These are phyloP conservation scores for Biston betularia DNA, from an alignment of 2,888 invertebrate species.

Conservation along the genomic window DNA sequence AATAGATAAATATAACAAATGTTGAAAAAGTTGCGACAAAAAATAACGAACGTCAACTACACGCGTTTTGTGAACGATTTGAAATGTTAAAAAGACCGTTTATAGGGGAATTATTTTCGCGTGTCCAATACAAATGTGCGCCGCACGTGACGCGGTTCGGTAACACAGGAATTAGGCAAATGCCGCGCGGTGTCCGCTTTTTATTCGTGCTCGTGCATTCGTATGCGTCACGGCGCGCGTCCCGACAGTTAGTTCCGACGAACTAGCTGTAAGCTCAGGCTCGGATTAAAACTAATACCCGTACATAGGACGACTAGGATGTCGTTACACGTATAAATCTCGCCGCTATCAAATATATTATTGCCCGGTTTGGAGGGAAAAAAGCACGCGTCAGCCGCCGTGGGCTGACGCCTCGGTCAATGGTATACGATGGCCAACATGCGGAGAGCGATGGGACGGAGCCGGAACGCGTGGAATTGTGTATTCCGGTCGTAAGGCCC, in stretches of 20 bases:
- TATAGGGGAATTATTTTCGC: slow-evolving; percentile 48
- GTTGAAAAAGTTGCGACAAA: slow-evolving; percentile 1
- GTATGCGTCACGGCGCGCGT: slow-evolving; percentile 62
- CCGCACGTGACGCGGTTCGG: slow-evolving; percentile 58
- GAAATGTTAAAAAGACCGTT: slow-evolving; percentile 44
- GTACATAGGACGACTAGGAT: slow-evolving; percentile 43
- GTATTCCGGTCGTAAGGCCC: slow-evolving; percentile 30
- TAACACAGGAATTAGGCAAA: slow-evolving; percentile 63
- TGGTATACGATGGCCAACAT: slow-evolving; percentile 44
- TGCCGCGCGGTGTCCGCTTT: slow-evolving; percentile 54
- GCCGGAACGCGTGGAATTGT: slow-evolving; percentile 38
- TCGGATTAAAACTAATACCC: slow-evolving; percentile 59
- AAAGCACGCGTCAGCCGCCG: slow-evolving; percentile 30
- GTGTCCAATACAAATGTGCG: slow-evolving; percentile 48
- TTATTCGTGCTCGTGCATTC: slow-evolving; percentile 64
- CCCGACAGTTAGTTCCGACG: slow-evolving; percentile 72
- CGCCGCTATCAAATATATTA: slow-evolving; percentile 47
- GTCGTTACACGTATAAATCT: slow-evolving; percentile 44
- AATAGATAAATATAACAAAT: slow-evolving; percentile 10
- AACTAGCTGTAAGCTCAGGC: slow-evolving; percentile 66
- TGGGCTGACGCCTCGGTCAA: slow-evolving; percentile 32
- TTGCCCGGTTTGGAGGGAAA: slow-evolving; percentile 43
- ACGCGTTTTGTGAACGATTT: slow-evolving; percentile 38
- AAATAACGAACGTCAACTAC: slow-evolving; percentile 16
- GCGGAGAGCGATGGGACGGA: slow-evolving; percentile 26